Conservation (phyloP, 1,140 invertebrate species). For the Bombus haemorrhoidalis region DNA sequence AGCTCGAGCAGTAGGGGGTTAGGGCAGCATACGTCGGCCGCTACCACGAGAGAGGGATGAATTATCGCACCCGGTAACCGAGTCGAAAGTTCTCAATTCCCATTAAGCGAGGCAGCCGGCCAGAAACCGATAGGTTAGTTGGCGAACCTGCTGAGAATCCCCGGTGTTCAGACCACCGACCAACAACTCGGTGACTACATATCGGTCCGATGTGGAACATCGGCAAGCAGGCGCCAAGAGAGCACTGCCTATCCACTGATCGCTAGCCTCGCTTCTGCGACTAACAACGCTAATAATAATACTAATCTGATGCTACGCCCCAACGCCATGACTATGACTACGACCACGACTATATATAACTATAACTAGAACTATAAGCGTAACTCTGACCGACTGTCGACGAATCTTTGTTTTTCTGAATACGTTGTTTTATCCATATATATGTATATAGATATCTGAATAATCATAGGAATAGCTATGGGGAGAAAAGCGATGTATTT, state of each 20-base stretch:
- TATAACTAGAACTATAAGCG: too few relatives aligned
- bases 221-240: constrained; percentile 46
- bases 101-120: constrained; percentile 77
- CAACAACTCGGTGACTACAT: constrained; percentile 54
- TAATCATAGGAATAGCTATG: too few relatives aligned
- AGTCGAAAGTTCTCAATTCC: constrained; percentile 78
- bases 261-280: not conserved
- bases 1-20: constrained; percentile 15
- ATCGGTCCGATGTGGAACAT: constrained; percentile 61
- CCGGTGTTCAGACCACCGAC: constrained; percentile 57
- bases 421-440: too few relatives aligned
- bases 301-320: not conserved
- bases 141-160: constrained; percentile 69
- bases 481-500: too few relatives aligned
- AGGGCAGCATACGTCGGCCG: constrained; percentile 55
- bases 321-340: not conserved
- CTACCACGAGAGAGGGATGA: constrained; percentile 68
- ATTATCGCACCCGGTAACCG: constrained; percentile 72
- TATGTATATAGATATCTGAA: too few relatives aligned
- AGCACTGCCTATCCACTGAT: not conserved
- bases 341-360: not conserved
- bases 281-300: constrained; percentile 38
- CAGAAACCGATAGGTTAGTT: constrained; percentile 78
- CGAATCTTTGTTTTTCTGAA: too few relatives aligned
- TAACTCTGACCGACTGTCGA: not conserved